Conservation (phyloP, 2,888 invertebrate species). For the Drosophila prolongata region DNA sequence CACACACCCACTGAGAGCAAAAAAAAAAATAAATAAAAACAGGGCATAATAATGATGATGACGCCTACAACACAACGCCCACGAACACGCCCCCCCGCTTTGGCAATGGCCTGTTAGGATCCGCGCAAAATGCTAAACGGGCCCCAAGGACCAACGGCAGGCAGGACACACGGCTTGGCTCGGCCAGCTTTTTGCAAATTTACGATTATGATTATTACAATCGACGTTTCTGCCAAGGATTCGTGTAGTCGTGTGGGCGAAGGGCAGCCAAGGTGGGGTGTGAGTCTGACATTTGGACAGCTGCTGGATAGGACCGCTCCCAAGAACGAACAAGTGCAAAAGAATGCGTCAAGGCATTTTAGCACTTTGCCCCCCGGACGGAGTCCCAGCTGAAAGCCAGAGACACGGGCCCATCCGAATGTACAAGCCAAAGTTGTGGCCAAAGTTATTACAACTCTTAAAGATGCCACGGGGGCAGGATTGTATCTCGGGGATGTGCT, state of each 20-base stretch:
- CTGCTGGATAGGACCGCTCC: constrained; percentile 39
- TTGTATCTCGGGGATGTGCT: constrained; percentile 47
- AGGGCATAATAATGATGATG: constrained; percentile 66
- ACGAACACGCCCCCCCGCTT: constrained; percentile 36
- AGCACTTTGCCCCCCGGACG: constrained; percentile 58
- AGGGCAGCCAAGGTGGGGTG: constrained; percentile 5
- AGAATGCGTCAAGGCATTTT: constrained; percentile 77
- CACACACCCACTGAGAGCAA: constrained; percentile 5
- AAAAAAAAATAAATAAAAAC: constrained; percentile 43
- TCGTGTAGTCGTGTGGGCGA: constrained; percentile 10
- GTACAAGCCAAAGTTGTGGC: constrained; percentile 62
- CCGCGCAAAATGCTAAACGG: constrained; percentile 74
- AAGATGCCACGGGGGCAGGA: constrained; percentile 25
- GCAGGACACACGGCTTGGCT: constrained; percentile 28
- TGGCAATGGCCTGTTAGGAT: constrained; percentile 26
- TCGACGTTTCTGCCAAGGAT: constrained; percentile 62
- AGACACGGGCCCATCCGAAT: constrained; percentile 36
- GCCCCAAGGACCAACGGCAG: constrained; percentile 61
- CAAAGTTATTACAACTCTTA: constrained; percentile 75
- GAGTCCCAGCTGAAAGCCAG: constrained; percentile 19
- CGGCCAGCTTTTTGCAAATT: constrained; percentile 75
- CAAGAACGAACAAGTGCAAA: constrained; percentile 57
- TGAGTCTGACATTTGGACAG: constrained; percentile 67
- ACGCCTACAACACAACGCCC: constrained; percentile 64
- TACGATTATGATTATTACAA: constrained; percentile 81